Conservation (phyloP, 2,797 vertebrate species). For the Poecilia gillii region DNA sequence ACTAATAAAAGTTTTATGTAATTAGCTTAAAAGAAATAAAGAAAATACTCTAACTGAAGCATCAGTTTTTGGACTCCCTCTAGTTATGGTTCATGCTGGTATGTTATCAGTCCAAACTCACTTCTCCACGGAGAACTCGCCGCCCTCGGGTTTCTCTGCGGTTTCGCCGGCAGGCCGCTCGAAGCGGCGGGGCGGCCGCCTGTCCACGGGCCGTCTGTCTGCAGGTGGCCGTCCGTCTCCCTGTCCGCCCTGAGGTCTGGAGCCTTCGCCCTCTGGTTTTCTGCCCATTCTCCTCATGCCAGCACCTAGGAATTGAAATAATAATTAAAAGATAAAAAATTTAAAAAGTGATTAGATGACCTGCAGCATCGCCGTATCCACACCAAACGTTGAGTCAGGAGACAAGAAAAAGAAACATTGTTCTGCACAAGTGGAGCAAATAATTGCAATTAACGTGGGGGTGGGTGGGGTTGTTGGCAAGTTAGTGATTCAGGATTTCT, state of each 20-base stretch:
- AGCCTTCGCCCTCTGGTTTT: conserved; percentile 89
- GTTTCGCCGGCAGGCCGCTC: conserved; percentile 87
- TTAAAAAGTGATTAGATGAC: conserved; percentile 47
- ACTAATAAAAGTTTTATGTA: background rate
- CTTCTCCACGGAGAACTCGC: conserved; percentile 97
- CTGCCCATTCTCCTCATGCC: conserved; percentile 93
- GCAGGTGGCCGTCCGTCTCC: conserved; percentile 91
- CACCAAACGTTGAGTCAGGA: conserved; percentile 21
- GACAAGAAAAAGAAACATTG: conserved; percentile 28
- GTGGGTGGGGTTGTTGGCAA: no score
- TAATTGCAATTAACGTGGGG: conserved; percentile 31
- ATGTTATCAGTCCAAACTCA: conserved; percentile 68
- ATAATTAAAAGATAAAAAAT: no score
- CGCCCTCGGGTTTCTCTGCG: conserved; percentile 93
- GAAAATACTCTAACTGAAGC: background rate
- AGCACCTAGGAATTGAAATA: conserved; percentile 71
- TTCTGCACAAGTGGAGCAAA: conserved; percentile 56
- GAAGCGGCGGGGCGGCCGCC: conserved; percentile 90
- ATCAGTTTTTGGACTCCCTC: background rate
- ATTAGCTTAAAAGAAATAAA: background rate
- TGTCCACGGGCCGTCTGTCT: conserved; percentile 89
- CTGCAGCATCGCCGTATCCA: conserved; percentile 19
- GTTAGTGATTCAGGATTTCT: background rate
- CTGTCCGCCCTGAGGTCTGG: conserved; percentile 81
- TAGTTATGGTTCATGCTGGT: background rate